Base-by-base conservation (phyloP, 2,113 vertebrate species). In the Otolemur garnettii region DNA sequence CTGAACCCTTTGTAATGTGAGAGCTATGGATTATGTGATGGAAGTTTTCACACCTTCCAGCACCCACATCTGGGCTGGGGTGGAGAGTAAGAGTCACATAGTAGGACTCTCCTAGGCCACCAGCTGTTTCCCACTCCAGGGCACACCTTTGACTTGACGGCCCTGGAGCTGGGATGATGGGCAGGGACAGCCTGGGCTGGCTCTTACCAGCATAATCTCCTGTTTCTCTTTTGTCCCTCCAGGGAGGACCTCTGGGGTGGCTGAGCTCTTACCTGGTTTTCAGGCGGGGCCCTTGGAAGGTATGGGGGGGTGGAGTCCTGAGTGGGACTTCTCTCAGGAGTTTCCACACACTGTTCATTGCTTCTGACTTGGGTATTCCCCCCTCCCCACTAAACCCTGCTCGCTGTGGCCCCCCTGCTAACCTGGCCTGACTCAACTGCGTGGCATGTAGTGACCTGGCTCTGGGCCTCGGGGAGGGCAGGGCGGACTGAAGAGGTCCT, bases 211-310 rank as follows among this genome's bases (percentile, higher is more conserved):
- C 80, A 38, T 98, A 97, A 98, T 97, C 79, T 97, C 98, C 98
- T 99, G 98, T 99, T 98, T 99, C 99, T 99, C 99, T 99, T 97
- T 98, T 97, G 98, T 97, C 98, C 97, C 97, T 98, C 98, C 98
- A 99, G 99, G 99, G 98, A 99, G 98, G 99, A 99, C 99, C 98
- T 99, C 99, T 97, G 99, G 98, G 98, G 98, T 98, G 98, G 98
- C 99, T 98, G 99, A 99, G 98, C 99, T 99, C 97, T 99, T 99
- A 98, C 99, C 99, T 98, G 99, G 98, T 98, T 99, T 99, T 99
- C 99, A 99, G 99, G 99, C 99, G 99, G 99, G 99, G 99, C 98
- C 99, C 98, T 98, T 99, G 99, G 99, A 99, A 99, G 99, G 98
- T 99, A 99, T 95, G 94, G 97, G 87, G 77, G 94, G 81, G 79